Evolutionary conservation across 1,140 invertebrate genomes (phyloP), one percentile per base, ranked within the genome.

Genomic region (Drosophila subpulchrella): DNA sequence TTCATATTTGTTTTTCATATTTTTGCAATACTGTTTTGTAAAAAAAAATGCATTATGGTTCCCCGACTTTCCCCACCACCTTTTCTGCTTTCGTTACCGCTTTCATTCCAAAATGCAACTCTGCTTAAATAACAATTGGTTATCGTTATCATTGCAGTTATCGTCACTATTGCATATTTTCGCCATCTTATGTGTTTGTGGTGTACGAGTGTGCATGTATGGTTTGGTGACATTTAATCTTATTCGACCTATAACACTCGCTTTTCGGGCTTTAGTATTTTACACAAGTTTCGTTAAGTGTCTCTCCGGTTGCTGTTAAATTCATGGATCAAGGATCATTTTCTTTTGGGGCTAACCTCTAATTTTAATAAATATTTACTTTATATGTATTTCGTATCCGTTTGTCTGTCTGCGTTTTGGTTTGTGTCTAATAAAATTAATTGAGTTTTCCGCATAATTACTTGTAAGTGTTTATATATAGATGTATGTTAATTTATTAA

Each of bases 1-100:
- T 17, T 46, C n/a, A 42, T 60, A 24, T 47, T 56, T 38, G n/a
- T n/a, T 65, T 44, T 17, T 46, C n/a, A 42, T 60, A 24, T 47
- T 56, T 38, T 66, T 71, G 83, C 83, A 88, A 85, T 85, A 88
- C 78, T 85, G 83, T 88, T 68, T 75, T 55, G 61, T 17, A 36
- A 55, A 70, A 71, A 46, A 68, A 75, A 75, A 75, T 59, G 62
- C 74, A 62, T 60, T 48, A 50, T 48, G 63, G 27, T 75, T 68
- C 38, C 65, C 55, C 56, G 38, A 15, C 24, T 65, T 51, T 24
- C 12, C 20, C 15, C n/a, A 48, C 59, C 36, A 58, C 10, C 11
- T 44, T 12, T 63, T 39, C n/a, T 32, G 27, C 24, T 38, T 59
- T 32, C 27, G 3, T 66, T 66, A 39, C 38, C 44, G 42, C 11